Conservation (phyloP, 2,113 vertebrate species). For the Forbesichthys papilliferus region DNA sequence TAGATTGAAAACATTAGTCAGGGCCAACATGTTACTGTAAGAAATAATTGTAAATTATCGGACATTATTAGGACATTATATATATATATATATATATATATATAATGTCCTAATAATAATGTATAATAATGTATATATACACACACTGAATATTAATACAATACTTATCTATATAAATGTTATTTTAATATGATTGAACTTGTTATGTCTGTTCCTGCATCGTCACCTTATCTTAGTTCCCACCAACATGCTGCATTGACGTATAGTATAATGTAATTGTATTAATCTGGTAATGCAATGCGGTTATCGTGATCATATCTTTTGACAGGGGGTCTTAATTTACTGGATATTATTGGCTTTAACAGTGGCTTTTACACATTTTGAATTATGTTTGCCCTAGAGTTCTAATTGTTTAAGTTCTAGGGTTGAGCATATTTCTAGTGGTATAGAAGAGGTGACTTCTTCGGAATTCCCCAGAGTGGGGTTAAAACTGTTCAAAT, state of each 20-base stretch:
- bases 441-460: not conserved
- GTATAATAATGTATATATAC: no score
- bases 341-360: no score
- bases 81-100: no score
- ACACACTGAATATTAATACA: no score
- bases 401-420: not conserved
- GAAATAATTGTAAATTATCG: not conserved
- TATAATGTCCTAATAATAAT: no score
- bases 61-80: not conserved
- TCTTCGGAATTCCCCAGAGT: slow-evolving; percentile 15
- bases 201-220: no score
- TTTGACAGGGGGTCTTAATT: no score
- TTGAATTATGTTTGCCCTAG: not conserved
- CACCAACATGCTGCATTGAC: not conserved
- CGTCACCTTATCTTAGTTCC: not conserved
- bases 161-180: not conserved
- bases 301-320: not conserved
- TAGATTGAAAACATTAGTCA: not conserved
- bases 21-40: not conserved
- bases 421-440: not conserved
- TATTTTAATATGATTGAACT: not conserved
- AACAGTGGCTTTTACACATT: not conserved
- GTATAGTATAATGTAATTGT: not conserved
- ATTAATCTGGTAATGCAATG: not conserved
- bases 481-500: not conserved